These are phyloP conservation scores for Apistogramma diplotaenia DNA, from an alignment of 2,113 vertebrate genomes.

Conservation along the genomic window DNA sequence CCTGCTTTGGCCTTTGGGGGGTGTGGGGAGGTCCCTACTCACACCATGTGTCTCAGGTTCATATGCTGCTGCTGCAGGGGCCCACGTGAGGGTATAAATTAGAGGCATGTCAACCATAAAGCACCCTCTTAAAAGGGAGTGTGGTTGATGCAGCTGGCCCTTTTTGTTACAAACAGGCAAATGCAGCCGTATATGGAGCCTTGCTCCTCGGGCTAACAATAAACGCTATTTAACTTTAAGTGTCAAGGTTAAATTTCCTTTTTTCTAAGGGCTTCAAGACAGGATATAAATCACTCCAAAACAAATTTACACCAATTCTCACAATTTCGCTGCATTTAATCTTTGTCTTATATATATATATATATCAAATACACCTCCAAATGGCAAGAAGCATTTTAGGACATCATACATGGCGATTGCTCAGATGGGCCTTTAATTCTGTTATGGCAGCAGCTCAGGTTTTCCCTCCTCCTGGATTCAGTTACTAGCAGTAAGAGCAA, in stretches of 20 bases:
- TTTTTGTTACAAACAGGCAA: conserved; percentile 52
- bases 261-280: neutral
- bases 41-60: conserved; percentile 56
- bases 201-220: conserved; percentile 15
- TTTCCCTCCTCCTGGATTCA: conserved; percentile 28
- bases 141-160: conserved; percentile 56
- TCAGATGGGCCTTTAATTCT: conserved; percentile 50
- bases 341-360: neutral
- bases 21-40: conserved; percentile 26
- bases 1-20: neutral
- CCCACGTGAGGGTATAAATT: conserved; percentile 67
- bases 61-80: conserved; percentile 61
- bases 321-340: neutral
- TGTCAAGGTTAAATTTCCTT: neutral
- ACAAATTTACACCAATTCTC: conserved; percentile 20
- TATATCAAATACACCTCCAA: neutral
- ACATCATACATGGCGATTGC: conserved; percentile 22
- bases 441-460: conserved; percentile 38
- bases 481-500: conserved; percentile 55
- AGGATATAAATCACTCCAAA: conserved; percentile 34
- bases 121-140: conserved; percentile 58
- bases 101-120: conserved; percentile 64
- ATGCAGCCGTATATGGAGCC: conserved; percentile 54
- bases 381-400: conserved; percentile 39
- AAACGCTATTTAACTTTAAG: neutral